Evolutionary conservation across 2,888 invertebrate genomes (phyloP).

Genomic region (Pantelozetes paolii): DNA sequence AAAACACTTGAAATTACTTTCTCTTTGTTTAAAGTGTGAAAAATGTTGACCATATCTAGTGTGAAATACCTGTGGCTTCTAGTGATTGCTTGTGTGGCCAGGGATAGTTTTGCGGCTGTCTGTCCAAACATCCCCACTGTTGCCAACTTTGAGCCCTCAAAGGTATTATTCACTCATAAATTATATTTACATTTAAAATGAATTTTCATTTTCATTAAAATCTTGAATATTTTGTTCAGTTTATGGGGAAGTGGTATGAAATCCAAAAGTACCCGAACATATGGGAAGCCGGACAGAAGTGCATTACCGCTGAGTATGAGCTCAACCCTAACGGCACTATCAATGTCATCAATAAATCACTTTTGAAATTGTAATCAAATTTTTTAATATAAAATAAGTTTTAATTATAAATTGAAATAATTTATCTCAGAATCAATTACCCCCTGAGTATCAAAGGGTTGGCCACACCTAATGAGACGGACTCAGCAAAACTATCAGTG

Average conservation of each 20-base stretch:
- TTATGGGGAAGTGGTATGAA: slow-evolving; percentile 35
- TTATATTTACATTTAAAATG: background rate
- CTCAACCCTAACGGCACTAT: slow-evolving; percentile 18
- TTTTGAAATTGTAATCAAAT: slow-evolving; percentile 1
- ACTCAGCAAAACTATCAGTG: slow-evolving; percentile 43
- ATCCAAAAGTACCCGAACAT: slow-evolving; percentile 1
- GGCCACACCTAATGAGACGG: slow-evolving; percentile 42
- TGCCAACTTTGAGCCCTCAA: background rate
- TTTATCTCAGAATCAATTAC: background rate
- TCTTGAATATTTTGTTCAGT: background rate
- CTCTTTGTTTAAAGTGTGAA: background rate
- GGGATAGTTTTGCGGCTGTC: background rate
- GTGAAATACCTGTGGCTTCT: background rate
- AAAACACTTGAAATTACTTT: too few species aligned
- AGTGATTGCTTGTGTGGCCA: background rate
- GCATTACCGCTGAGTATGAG: slow-evolving; percentile 27
- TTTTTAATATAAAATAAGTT: background rate
- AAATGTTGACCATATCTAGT: background rate
- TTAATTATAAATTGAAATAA: background rate
- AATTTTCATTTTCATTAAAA: background rate
- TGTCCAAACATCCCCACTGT: background rate
- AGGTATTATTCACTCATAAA: background rate
- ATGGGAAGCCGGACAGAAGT: slow-evolving; percentile 17
- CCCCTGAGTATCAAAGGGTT: background rate
- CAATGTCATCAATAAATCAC: background rate